phyloP scores from a whole-genome alignment of 2,888 invertebrate species.

The Patella ulyssiponensis region DNA sequence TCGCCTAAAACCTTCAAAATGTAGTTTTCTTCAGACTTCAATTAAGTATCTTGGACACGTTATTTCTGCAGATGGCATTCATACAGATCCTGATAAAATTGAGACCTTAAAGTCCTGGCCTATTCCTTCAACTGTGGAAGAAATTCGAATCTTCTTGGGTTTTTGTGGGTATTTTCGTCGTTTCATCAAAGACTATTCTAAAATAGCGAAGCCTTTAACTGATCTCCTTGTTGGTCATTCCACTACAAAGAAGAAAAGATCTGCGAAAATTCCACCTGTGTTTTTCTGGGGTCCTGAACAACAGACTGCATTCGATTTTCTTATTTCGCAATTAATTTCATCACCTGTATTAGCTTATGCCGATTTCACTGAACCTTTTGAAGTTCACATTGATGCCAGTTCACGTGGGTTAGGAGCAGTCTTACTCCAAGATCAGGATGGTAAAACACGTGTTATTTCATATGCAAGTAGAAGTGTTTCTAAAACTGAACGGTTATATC shows the following conservation, averaged over 20 bases:
- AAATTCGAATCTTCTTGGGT: slow-evolving; percentile 38
- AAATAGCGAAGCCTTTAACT: slow-evolving; percentile 37
- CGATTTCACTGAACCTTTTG: slow-evolving; percentile 36
- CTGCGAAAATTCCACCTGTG: background rate
- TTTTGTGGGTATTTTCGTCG: slow-evolving; percentile 39
- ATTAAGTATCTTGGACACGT: slow-evolving; percentile 42
- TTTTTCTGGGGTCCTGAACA: slow-evolving; percentile 38
- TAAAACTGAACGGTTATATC: too few relatives aligned
- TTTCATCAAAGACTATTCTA: slow-evolving; percentile 37
- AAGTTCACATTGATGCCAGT: slow-evolving; percentile 18
- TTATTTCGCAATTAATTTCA: slow-evolving; percentile 29
- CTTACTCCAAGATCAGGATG: slow-evolving; percentile 8
- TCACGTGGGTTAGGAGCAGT: slow-evolving; percentile 29
- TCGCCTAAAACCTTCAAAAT: slow-evolving; percentile 41
- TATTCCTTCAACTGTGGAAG: slow-evolving; percentile 26
- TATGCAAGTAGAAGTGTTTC: too few relatives aligned
- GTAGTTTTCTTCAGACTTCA: slow-evolving; percentile 35
- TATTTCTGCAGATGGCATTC: slow-evolving; percentile 32
- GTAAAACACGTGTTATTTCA: too few relatives aligned
- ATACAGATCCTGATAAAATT: slow-evolving; percentile 39
- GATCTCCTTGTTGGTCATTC: slow-evolving; percentile 19
- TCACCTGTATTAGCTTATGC: slow-evolving; percentile 42
- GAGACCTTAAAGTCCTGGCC: slow-evolving; percentile 29
- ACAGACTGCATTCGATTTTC: slow-evolving; percentile 29
- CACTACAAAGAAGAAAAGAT: background rate